Percentiles rank a stretch among this genome's conserved stretches.
Evolutionary conservation across 1,140 invertebrate genomes (phyloP).

Genomic region (Metaphire vulgaris): DNA sequence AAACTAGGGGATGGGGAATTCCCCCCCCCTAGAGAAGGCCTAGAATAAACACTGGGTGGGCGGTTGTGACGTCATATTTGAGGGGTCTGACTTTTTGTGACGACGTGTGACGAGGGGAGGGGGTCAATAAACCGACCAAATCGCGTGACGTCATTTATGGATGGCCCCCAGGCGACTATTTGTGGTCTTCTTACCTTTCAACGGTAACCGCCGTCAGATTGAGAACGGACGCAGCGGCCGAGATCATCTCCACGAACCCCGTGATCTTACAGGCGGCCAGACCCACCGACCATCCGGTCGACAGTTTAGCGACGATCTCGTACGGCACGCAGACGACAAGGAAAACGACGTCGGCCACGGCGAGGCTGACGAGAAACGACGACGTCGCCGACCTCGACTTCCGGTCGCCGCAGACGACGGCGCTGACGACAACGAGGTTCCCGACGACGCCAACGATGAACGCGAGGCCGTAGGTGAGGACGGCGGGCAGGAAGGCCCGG

Average conservation of each 20-base stretch:
- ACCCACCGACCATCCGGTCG: slow-evolving; percentile 69
- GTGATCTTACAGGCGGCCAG: slow-evolving; percentile 56
- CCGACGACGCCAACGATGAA: slow-evolving; percentile 73
- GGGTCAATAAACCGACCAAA: too few relatives aligned
- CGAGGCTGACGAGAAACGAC: slow-evolving; percentile 84
- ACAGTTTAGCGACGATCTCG: slow-evolving; percentile 78
- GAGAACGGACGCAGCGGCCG: slow-evolving; percentile 45
- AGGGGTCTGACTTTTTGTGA: too few relatives aligned
- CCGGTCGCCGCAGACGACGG: slow-evolving; percentile 74
- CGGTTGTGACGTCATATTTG: too few relatives aligned
- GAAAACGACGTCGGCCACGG: slow-evolving; percentile 86
- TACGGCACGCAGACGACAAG: slow-evolving; percentile 82
- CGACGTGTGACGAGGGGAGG: too few relatives aligned
- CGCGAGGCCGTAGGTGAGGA: slow-evolving; percentile 62
- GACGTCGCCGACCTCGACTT: slow-evolving; percentile 82
- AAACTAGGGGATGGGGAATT: too few relatives aligned
- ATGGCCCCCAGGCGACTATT: too few relatives aligned
- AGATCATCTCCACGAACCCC: slow-evolving; percentile 44
- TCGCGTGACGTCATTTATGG: too few relatives aligned
- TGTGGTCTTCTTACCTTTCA: slow-evolving; percentile 53
- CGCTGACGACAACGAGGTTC: slow-evolving; percentile 78
- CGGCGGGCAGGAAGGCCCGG: slow-evolving; percentile 41
- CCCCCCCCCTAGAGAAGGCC: too few relatives aligned
- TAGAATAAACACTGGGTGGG: too few relatives aligned
- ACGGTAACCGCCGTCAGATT: slow-evolving; percentile 49